Conservation (phyloP, 2,888 invertebrate species). For the Tridacna gigas region DNA sequence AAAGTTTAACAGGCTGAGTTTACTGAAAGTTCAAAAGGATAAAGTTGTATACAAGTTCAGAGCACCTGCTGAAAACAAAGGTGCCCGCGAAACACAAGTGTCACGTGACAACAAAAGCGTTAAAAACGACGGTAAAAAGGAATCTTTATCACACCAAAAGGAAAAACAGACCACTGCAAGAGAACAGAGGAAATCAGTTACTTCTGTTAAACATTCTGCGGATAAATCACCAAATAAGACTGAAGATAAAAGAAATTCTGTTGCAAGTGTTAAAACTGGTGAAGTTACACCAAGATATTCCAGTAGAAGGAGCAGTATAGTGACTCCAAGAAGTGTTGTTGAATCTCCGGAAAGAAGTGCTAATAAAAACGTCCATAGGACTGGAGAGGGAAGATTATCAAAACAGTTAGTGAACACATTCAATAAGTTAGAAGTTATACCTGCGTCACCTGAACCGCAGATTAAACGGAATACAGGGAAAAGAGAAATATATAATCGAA, state of each 20-base stretch:
- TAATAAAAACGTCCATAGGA: neutral
- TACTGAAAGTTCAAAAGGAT: constrained; percentile 9
- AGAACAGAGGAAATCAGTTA: neutral
- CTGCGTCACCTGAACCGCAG: constrained; percentile 9
- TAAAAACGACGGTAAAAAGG: neutral
- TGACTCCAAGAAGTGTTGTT: neutral
- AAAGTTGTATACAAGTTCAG: constrained; percentile 38
- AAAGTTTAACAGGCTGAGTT: constrained; percentile 44
- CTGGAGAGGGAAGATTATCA: constrained; percentile 6
- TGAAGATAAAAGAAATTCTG: neutral
- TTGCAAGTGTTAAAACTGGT: constrained; percentile 13
- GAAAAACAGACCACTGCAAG: neutral
- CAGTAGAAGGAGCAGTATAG: constrained; percentile 12
- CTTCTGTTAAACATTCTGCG: neutral
- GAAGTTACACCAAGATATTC: neutral
- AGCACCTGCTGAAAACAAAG: constrained; percentile 22
- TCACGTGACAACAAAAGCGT: neutral
- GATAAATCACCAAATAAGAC: neutral
- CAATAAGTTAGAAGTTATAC: constrained; percentile 16
- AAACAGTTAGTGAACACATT: constrained; percentile 8
- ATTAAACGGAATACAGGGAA: neutral
- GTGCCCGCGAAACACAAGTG: neutral
- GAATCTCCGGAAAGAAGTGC: neutral
- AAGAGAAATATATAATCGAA: constrained; percentile 9
- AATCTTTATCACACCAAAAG: neutral